Evolutionary conservation across 2,888 invertebrate species (phyloP).

Genomic region (Hirtodrosophila alboralis): DNA sequence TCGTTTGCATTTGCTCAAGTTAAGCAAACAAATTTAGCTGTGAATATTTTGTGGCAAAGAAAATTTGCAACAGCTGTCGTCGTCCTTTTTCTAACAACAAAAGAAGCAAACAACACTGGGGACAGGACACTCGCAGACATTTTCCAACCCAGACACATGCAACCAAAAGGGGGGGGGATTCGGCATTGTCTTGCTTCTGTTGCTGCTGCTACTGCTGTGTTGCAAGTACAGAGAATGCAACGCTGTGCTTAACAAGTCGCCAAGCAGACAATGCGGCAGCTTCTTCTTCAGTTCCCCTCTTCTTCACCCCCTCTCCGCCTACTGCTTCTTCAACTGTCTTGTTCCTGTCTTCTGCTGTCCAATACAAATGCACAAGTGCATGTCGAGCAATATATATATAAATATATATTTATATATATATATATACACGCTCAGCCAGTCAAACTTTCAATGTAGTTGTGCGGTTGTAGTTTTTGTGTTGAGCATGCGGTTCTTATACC

Average conservation of each 20-base stretch:
- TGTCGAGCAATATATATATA: conserved; percentile 30
- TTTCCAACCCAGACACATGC: conserved; percentile 36
- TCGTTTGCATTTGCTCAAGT: conserved; percentile 3
- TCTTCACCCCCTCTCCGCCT: conserved; percentile 3
- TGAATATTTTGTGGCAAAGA: conserved; percentile 7
- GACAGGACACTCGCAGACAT: conserved; percentile 8
- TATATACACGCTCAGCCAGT: conserved; percentile 10
- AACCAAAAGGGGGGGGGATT: background rate
- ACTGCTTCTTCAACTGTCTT: conserved; percentile 12
- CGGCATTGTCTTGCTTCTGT: conserved; percentile 33
- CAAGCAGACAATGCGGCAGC: conserved; percentile 50
- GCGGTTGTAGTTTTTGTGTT: conserved; percentile 55
- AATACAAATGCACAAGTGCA: conserved; percentile 45
- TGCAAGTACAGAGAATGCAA: conserved; percentile 45
- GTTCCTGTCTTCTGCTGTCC: conserved; percentile 19
- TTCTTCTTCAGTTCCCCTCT: too few species aligned
- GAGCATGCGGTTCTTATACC: conserved; percentile 58
- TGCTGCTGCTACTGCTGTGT: conserved; percentile 18
- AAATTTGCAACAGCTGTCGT: conserved; percentile 43
- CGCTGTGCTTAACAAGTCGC: conserved; percentile 59
- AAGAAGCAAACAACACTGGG: conserved; percentile 17
- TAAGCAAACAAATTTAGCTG: too few species aligned
- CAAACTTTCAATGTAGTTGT: conserved; percentile 36
- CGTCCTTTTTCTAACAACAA: conserved; percentile 27
- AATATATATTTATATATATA: conserved; percentile 15